Conservation (phyloP, 2,113 vertebrate genomes). For the Mustela nigripes region DNA sequence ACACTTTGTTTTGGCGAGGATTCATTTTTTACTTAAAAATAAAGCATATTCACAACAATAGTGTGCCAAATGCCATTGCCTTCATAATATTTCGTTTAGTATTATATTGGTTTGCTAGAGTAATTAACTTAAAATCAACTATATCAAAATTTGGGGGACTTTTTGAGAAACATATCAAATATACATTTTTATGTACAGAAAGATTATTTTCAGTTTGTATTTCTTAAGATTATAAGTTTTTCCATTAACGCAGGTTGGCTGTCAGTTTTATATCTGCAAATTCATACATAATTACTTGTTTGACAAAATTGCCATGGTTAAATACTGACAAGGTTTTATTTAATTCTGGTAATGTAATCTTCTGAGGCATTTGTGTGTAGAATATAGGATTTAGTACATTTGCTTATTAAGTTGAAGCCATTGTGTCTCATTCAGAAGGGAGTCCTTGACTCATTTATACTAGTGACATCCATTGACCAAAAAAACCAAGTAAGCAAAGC, state of each 20-base stretch:
- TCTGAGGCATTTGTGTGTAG: background rate
- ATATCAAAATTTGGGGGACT: background rate
- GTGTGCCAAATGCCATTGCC: background rate
- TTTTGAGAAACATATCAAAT: constrained; percentile 36
- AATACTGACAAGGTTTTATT: background rate
- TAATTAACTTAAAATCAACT: constrained; percentile 47
- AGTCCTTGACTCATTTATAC: background rate
- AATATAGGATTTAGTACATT: constrained; percentile 4
- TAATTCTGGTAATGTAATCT: background rate
- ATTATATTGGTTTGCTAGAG: background rate
- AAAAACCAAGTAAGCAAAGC: background rate
- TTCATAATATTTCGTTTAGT: constrained; percentile 48
- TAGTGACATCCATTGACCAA: background rate
- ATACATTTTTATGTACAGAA: background rate
- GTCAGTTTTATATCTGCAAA: constrained; percentile 34
- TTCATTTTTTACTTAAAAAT: constrained; percentile 73
- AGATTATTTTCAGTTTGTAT: constrained; percentile 57
- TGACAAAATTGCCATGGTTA: constrained; percentile 16
- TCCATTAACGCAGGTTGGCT: background rate
- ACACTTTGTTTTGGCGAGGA: constrained; percentile 57
- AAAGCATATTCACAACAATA: constrained; percentile 54
- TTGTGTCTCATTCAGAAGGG: constrained; percentile 1
- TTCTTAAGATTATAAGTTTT: constrained; percentile 43
- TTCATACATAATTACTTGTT: constrained; percentile 28
- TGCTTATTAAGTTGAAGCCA: background rate